Evolutionary conservation across 2,797 vertebrate species (phyloP).

Genomic region (Hozukius guyotensis): DNA sequence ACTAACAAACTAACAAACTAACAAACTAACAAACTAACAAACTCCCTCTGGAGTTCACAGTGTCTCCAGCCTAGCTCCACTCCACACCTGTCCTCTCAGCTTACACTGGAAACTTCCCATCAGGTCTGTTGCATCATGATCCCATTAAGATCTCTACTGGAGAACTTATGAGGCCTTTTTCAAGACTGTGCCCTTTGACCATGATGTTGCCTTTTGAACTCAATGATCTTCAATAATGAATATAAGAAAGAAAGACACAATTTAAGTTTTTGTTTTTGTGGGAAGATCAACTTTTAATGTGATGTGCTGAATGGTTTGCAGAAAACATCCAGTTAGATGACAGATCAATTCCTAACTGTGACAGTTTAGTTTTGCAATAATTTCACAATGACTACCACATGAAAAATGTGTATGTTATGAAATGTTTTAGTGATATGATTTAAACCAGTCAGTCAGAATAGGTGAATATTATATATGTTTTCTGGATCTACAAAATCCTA

Average conservation of each 20-base stretch:
- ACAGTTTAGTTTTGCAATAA: neutral
- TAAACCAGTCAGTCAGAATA: neutral
- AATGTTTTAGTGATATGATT: neutral
- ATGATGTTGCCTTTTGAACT: neutral
- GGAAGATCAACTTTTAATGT: neutral
- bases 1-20: too few relatives aligned
- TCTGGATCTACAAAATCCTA: neutral
- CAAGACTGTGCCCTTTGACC: neutral
- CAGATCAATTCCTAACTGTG: neutral
- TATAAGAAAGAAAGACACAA: neutral
- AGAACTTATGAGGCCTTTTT: neutral
- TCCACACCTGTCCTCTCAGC: neutral
- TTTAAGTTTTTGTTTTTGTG: neutral
- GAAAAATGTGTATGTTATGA: neutral
- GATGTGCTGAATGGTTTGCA: neutral
- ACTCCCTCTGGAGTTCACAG: constrained; percentile 36
- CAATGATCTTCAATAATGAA: neutral
- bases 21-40: constrained; percentile 11
- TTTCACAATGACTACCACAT: neutral
- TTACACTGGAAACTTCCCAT: constrained; percentile 26
- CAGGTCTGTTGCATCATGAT: constrained; percentile 56
- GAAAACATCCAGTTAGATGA: neutral
- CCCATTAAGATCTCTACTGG: neutral
- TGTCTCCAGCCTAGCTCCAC: neutral
- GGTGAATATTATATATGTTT: neutral